A percentile compares a stretch with the other conserved stretches of the same genome.
Evolutionary conservation across 2,113 vertebrate genomes (phyloP).

Genomic region (Pitta sordida): DNA sequence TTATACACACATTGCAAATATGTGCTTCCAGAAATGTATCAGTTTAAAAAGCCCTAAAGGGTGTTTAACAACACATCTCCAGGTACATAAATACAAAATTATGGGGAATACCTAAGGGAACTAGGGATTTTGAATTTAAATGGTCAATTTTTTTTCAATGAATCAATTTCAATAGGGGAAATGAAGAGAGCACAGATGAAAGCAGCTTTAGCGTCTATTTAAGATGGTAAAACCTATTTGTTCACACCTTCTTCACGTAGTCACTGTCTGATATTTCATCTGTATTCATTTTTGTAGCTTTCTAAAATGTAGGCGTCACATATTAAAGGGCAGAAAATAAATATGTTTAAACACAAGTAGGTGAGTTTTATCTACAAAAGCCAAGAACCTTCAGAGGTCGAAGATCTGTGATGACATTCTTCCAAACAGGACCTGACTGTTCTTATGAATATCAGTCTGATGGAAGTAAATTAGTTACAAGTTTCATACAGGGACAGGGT

Average conservation of each 20-base stretch:
- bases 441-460: background rate
- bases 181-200: background rate
- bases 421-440: background rate
- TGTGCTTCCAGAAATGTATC: background rate
- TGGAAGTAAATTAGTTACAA: background rate
- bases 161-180: background rate
- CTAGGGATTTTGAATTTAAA: conserved; percentile 42
- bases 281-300: conserved; percentile 25
- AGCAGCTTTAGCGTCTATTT: background rate
- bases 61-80: background rate
- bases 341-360: background rate
- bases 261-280: conserved; percentile 3
- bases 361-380: background rate
- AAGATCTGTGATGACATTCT: background rate
- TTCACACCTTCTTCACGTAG: background rate
- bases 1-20: background rate
- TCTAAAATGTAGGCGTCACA: background rate
- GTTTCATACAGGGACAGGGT: background rate
- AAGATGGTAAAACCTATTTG: background rate
- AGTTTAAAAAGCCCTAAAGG: background rate
- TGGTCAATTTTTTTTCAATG: conserved; percentile 43
- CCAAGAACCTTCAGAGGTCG: background rate
- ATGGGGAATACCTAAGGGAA: background rate
- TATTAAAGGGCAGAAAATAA: background rate
- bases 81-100: background rate